Percentiles rank a stretch among this genome's conserved stretches.
phyloP scores from a whole-genome alignment of 2,113 vertebrate species.

The Origma solitaria region DNA sequence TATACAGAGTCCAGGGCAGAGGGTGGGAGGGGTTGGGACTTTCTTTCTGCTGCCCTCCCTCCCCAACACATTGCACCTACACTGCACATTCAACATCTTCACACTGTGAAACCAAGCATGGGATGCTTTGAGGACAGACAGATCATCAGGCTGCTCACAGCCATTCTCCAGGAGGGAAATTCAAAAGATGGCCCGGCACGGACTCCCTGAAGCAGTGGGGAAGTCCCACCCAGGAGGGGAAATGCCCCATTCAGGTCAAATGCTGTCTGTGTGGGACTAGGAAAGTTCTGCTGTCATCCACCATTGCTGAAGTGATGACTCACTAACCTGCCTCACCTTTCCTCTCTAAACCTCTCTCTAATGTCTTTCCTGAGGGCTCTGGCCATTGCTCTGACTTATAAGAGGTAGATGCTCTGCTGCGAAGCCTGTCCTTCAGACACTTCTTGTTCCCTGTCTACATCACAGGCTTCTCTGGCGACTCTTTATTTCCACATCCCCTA shows the following conservation, averaged over 20 bases:
- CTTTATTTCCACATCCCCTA: not conserved
- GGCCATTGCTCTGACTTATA: too few relatives aligned
- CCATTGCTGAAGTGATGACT: not conserved
- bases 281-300: not conserved
- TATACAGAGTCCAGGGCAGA: not conserved
- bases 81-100: not conserved
- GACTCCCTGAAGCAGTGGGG: not conserved
- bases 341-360: not conserved
- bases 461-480: not conserved
- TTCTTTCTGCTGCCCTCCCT: not conserved
- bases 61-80: too few relatives aligned
- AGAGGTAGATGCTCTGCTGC: not conserved
- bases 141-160: not conserved
- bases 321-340: not conserved
- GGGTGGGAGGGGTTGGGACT: not conserved
- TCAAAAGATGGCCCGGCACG: accelerated
- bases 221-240: accelerated
- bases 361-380: not conserved
- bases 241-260: not conserved
- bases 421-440: not conserved
- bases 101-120: not conserved
- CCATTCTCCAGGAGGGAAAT: not conserved
- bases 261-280: not conserved
- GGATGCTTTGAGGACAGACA: not conserved
- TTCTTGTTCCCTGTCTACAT: not conserved